phyloP scores from a whole-genome alignment of 1,140 invertebrate genomes.

The Ylistrum balloti region DNA sequence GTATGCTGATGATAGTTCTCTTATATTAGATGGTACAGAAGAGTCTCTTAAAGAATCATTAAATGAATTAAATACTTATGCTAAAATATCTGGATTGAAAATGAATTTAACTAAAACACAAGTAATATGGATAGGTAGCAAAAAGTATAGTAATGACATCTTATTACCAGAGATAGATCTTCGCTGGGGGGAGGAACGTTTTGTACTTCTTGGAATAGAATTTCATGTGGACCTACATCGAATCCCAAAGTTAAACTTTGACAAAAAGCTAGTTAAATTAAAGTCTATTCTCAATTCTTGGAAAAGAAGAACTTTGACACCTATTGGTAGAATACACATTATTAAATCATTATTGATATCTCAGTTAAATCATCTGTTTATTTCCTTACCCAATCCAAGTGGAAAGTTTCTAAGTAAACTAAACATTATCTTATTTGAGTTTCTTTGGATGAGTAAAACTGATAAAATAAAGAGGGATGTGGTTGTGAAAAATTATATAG shows the following conservation, averaged over 20 bases:
- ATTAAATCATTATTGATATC: slow-evolving; percentile 48
- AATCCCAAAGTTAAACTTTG: slow-evolving; percentile 42
- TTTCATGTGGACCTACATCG: slow-evolving; percentile 46
- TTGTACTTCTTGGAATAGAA: slow-evolving; percentile 45
- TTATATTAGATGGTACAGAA: no score
- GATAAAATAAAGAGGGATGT: slow-evolving; percentile 43
- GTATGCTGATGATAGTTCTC: no score
- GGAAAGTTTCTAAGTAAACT: neutral
- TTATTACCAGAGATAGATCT: no score
- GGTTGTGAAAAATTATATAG: neutral
- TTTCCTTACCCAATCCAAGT: slow-evolving; percentile 42
- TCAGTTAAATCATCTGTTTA: slow-evolving; percentile 52
- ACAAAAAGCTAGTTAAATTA: slow-evolving; percentile 43
- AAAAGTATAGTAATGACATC: no score
- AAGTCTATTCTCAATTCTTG: slow-evolving; percentile 32
- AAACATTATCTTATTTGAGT: slow-evolving; percentile 41
- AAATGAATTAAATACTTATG: no score
- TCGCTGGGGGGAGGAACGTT: slow-evolving; percentile 30
- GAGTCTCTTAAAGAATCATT: no score
- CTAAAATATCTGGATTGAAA: no score
- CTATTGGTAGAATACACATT: slow-evolving; percentile 50
- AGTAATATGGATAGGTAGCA: no score
- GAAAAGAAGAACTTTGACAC: slow-evolving; percentile 51
- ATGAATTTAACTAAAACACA: no score
- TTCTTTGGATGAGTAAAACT: slow-evolving; percentile 45